Percentiles rank a stretch among this genome's conserved stretches.
phyloP scores from a whole-genome alignment of 53 echinoderm and acorn worm genomes.

The Arbacia lixula region DNA sequence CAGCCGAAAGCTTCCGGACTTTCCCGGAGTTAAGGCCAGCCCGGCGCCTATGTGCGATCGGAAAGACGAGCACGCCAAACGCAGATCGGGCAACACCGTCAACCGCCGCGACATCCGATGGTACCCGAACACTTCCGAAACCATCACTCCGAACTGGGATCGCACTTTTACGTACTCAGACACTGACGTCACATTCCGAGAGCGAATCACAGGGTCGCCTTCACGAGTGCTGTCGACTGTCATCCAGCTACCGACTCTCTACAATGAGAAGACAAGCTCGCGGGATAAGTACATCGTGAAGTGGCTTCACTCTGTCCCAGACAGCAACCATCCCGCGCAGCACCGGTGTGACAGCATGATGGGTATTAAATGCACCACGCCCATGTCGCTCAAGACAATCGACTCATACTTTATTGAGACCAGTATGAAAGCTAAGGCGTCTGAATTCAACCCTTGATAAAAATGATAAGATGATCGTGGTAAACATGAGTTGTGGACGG shows the following conservation, averaged over 20 bases:
- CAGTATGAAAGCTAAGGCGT: constrained; percentile 17
- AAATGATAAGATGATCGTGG: no score
- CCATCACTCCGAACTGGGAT: constrained; percentile 35
- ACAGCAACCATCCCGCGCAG: background rate
- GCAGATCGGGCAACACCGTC: background rate
- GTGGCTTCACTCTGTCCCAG: constrained; percentile 45
- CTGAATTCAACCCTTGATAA: background rate
- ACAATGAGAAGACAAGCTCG: constrained; percentile 6
- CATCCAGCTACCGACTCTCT: constrained; percentile 33
- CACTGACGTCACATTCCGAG: constrained; percentile 38
- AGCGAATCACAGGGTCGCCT: constrained; percentile 27
- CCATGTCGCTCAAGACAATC: constrained; percentile 19
- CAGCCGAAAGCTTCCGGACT: constrained; percentile 55
- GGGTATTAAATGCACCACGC: background rate
- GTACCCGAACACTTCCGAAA: constrained; percentile 43
- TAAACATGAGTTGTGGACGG: no score
- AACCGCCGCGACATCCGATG: constrained; percentile 38
- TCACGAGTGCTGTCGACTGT: constrained; percentile 16
- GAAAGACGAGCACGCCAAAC: constrained; percentile 23
- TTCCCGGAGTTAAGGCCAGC: constrained; percentile 53
- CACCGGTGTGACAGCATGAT: constrained; percentile 1
- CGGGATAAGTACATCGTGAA: constrained; percentile 34
- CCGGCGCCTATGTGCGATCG: constrained; percentile 29
- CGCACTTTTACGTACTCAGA: constrained; percentile 44
- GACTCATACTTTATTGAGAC: constrained; percentile 42